A percentile compares a stretch with the other conserved stretches of the same genome.
These are phyloP conservation scores for Monoplex corrugatus DNA, from an alignment of 2,888 invertebrate species.

Conservation along the genomic window DNA sequence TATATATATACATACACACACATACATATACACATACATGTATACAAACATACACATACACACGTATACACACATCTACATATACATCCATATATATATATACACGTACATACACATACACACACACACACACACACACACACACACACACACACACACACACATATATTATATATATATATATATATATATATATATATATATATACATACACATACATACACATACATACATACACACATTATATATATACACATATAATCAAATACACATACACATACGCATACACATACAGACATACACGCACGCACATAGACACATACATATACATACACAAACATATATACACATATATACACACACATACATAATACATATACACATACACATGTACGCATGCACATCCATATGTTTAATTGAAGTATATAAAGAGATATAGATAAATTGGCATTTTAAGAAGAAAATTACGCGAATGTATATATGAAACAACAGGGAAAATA, in stretches of 20 bases:
- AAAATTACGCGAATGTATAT: no score
- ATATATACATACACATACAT: background rate
- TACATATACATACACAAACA: background rate
- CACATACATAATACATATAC: background rate
- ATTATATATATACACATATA: no score
- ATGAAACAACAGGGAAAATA: no score
- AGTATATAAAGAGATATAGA: no score
- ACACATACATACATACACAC: background rate
- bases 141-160: no score
- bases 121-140: background rate
- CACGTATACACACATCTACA: background rate
- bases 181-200: no score
- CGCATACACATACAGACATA: background rate
- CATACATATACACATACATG: background rate
- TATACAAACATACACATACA: background rate
- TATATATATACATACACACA: no score
- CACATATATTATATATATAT: no score
- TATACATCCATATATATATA: background rate
- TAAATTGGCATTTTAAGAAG: no score
- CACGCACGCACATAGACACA: background rate
- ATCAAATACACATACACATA: no score
- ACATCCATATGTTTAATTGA: no score
- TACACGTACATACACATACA: background rate
- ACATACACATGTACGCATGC: no score
- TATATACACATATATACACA: background rate